A percentile compares a stretch with the other conserved stretches of the same genome.
Conservation (phyloP, 2,888 invertebrate species). For the Ceramica pisi region DNA sequence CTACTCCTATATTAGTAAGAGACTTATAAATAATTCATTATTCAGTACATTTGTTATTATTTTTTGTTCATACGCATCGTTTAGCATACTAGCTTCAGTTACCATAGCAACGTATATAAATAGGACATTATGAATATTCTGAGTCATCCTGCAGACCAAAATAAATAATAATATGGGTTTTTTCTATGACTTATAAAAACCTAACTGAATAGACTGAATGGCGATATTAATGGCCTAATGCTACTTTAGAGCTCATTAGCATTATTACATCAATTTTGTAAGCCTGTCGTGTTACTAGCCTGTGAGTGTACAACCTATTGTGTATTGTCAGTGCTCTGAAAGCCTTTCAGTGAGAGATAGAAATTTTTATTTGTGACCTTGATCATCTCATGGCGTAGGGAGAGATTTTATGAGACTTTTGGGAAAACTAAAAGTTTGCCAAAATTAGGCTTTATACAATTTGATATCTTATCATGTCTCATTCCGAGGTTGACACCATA, state of each 20-base stretch:
- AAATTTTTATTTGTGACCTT: too few relatives aligned
- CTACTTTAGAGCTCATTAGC: slow-evolving; percentile 18
- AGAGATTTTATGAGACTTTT: too few relatives aligned
- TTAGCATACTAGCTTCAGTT: slow-evolving; percentile 30
- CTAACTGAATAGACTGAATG: slow-evolving; percentile 12
- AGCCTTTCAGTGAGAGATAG: background rate
- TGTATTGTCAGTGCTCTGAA: background rate
- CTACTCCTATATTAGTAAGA: slow-evolving; percentile 37
- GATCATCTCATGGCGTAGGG: too few relatives aligned
- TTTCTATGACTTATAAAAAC: background rate
- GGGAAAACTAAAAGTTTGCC: too few relatives aligned
- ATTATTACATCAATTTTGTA: slow-evolving; percentile 27
- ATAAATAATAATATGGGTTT: slow-evolving; percentile 6
- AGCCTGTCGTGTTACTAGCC: background rate
- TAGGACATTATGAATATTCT: slow-evolving; percentile 1
- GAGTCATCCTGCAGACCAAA: slow-evolving; percentile 22
- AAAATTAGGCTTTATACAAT: too few relatives aligned
- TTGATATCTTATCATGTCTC: too few relatives aligned
- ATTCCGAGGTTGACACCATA: too few relatives aligned
- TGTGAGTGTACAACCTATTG: background rate
- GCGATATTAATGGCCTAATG: slow-evolving; percentile 23
- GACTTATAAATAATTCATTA: slow-evolving; percentile 56
- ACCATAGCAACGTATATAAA: slow-evolving; percentile 33
- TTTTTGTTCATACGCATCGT: slow-evolving; percentile 43
- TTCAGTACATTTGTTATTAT: slow-evolving; percentile 57